Conservation (phyloP, 2,888 invertebrate genomes). For the Spisula subtruncata region DNA sequence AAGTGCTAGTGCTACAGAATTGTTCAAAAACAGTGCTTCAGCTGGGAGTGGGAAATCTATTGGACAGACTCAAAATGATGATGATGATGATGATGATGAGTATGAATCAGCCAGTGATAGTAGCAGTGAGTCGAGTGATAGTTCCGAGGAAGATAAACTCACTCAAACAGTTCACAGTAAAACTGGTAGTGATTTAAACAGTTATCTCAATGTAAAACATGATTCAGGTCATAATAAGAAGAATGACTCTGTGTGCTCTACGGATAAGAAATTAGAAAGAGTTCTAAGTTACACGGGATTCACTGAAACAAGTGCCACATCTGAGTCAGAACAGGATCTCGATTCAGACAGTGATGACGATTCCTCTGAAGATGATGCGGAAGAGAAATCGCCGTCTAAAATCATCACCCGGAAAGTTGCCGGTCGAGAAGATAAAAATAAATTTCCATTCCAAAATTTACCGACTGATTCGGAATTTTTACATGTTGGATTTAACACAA, state of each 20-base stretch:
- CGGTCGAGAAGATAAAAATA: slow-evolving; percentile 61
- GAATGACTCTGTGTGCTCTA: slow-evolving; percentile 63
- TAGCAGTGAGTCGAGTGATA: slow-evolving; percentile 63
- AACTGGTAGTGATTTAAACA: slow-evolving; percentile 16
- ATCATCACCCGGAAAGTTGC: slow-evolving; percentile 76
- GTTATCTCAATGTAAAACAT: not conserved
- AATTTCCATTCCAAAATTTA: slow-evolving; percentile 47
- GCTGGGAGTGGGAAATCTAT: not conserved
- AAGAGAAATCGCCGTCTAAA: slow-evolving; percentile 71
- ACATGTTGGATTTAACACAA: slow-evolving; percentile 62
- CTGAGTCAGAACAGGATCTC: slow-evolving; percentile 61
- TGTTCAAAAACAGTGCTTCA: not conserved
- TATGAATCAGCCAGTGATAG: slow-evolving; percentile 61
- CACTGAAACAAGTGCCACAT: slow-evolving; percentile 56
- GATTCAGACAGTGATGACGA: slow-evolving; percentile 60
- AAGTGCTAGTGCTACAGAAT: not conserved
- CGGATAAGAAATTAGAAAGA: slow-evolving; percentile 62
- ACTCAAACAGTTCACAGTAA: slow-evolving; percentile 18
- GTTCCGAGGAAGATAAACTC: slow-evolving; percentile 44
- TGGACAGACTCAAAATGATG: not conserved
- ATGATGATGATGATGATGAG: slow-evolving; percentile 61
- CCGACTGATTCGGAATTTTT: slow-evolving; percentile 49
- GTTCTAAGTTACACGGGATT: slow-evolving; percentile 63
- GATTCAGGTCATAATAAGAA: slow-evolving; percentile 27
- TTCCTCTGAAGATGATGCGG: slow-evolving; percentile 38